Conservation (phyloP, 2,888 invertebrate genomes). For the Diarsia mendica region DNA sequence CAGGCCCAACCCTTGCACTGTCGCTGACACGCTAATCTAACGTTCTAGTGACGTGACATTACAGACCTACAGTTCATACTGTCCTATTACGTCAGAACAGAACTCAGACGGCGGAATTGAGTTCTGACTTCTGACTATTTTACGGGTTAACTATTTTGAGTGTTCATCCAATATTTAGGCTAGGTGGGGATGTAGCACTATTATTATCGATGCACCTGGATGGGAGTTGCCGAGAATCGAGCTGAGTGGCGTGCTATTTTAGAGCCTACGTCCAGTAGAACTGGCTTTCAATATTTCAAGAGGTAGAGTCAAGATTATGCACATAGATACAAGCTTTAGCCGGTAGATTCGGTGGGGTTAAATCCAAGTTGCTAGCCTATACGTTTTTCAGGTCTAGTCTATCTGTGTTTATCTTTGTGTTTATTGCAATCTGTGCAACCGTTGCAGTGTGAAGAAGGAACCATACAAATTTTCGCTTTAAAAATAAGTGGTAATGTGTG, state of each 20-base stretch:
- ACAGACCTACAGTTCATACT: neutral
- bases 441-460: neutral
- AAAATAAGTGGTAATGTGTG: neutral
- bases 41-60: conserved; percentile 10
- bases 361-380: neutral
- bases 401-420: neutral
- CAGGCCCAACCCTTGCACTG: conserved; percentile 56
- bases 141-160: neutral
- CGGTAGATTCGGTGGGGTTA: neutral
- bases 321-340: neutral
- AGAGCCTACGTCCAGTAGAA: neutral
- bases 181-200: neutral
- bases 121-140: conserved; percentile 12
- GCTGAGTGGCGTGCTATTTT: neutral
- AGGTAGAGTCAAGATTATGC: neutral
- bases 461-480: neutral
- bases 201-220: neutral
- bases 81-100: conserved; percentile 15
- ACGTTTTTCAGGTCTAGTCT: neutral
- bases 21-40: conserved; percentile 56
- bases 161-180: neutral
- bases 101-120: conserved; percentile 1
- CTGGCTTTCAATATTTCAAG: neutral
- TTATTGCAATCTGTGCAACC: neutral
- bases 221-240: neutral